These are phyloP conservation scores for Helarctos malayanus DNA, from an alignment of 2,797 vertebrate genomes.

Conservation along the genomic window DNA sequence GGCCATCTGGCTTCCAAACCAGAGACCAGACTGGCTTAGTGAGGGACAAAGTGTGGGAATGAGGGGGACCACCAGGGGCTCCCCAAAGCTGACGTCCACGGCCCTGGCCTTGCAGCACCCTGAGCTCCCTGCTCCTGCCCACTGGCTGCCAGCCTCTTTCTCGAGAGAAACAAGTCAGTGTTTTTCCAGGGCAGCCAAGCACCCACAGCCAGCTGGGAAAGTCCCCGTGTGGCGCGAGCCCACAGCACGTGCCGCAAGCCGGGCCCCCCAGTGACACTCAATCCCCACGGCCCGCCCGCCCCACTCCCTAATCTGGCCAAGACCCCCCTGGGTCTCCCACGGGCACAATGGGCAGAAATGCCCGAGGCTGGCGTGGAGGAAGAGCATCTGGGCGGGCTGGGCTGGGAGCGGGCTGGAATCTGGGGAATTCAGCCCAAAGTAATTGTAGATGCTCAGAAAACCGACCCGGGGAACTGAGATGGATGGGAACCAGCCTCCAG, in stretches of 20 bases:
- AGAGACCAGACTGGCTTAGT: neutral
- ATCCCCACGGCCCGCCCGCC: conserved; percentile 16
- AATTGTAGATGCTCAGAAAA: conserved; percentile 82
- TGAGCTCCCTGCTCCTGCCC: neutral
- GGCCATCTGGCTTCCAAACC: neutral
- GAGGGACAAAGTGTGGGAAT: neutral
- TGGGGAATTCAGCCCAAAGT: conserved; percentile 79
- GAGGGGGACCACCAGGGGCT: neutral
- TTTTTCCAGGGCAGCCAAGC: conserved; percentile 55
- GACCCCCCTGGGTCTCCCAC: conserved; percentile 71
- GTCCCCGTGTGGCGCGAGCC: conserved; percentile 56
- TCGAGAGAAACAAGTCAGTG: neutral
- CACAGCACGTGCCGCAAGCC: conserved; percentile 35
- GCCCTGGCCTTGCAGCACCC: neutral
- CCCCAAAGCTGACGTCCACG: neutral
- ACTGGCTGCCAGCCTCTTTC: neutral
- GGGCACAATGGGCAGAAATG: conserved; percentile 73
- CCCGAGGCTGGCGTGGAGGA: conserved; percentile 27
- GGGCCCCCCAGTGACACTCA: conserved; percentile 59
- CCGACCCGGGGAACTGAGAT: conserved; percentile 61
- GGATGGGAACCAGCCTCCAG: conserved; percentile 65
- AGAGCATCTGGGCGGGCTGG: conserved; percentile 66
- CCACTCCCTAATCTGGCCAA: conserved; percentile 75
- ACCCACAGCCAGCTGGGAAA: conserved; percentile 52
- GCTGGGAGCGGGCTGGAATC: conserved; percentile 79